These are phyloP conservation scores for Pimephales promelas DNA, from an alignment of 2,113 vertebrate genomes.

Conservation along the genomic window DNA sequence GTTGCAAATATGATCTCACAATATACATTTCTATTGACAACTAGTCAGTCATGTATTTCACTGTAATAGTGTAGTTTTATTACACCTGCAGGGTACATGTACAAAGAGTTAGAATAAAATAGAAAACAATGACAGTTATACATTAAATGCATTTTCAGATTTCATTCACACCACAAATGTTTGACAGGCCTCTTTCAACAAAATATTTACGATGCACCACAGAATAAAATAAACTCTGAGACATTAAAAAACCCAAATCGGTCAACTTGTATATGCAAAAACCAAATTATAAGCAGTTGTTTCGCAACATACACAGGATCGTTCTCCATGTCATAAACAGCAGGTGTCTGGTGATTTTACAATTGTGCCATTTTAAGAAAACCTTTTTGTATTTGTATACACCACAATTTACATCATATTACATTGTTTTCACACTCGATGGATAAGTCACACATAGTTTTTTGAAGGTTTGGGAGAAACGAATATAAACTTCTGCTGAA, in stretches of 20 bases:
- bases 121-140: not conserved
- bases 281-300: too few species aligned
- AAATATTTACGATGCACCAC: not conserved
- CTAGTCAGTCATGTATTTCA: not conserved
- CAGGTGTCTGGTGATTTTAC: not conserved
- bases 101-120: constrained; percentile 3
- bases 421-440: not conserved
- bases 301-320: not conserved
- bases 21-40: not conserved
- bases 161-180: not conserved
- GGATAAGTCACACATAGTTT: not conserved
- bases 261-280: too few species aligned
- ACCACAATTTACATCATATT: not conserved
- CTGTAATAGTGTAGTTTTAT: not conserved
- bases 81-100: not conserved
- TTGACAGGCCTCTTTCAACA: not conserved
- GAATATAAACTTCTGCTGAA: not conserved
- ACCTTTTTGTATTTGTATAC: not conserved
- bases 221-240: not conserved
- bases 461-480: not conserved
- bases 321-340: not conserved
- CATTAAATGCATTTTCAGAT: not conserved
- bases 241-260: too few species aligned
- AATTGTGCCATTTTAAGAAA: not conserved
- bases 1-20: not conserved